phyloP scores from a whole-genome alignment of 2,113 vertebrate genomes.

The Cathartes aura region DNA sequence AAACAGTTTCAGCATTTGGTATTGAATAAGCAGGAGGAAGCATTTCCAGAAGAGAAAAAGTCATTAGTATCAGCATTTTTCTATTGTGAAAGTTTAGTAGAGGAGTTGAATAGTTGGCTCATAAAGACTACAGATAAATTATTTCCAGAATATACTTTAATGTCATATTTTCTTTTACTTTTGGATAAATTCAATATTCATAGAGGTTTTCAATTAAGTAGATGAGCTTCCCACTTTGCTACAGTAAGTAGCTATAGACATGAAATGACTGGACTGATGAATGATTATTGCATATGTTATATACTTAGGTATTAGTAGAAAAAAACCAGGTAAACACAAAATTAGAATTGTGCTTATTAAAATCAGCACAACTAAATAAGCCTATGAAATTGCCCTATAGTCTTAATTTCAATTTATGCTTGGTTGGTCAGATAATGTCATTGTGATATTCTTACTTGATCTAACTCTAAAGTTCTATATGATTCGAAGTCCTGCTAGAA shows the following conservation, averaged over 20 bases:
- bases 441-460: neutral
- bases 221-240: neutral
- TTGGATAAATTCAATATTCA: neutral
- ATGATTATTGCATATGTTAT: neutral
- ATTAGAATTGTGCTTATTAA: neutral
- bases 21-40: neutral
- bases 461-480: neutral
- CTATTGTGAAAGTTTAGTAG: neutral
- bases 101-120: neutral
- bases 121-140: neutral
- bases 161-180: neutral
- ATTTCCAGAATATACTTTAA: neutral
- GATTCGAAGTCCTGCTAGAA: neutral
- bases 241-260: neutral
- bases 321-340: neutral
- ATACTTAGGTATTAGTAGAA: neutral
- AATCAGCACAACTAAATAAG: neutral
- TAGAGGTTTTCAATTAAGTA: neutral
- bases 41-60: neutral
- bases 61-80: constrained; percentile 17
- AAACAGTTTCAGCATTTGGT: neutral
- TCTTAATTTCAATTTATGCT: neutral
- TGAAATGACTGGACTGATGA: neutral
- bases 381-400: neutral
- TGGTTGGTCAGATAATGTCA: neutral